These are phyloP conservation scores for Metopia argyrocephala DNA, from an alignment of 2,888 invertebrate species.

Conservation along the genomic window DNA sequence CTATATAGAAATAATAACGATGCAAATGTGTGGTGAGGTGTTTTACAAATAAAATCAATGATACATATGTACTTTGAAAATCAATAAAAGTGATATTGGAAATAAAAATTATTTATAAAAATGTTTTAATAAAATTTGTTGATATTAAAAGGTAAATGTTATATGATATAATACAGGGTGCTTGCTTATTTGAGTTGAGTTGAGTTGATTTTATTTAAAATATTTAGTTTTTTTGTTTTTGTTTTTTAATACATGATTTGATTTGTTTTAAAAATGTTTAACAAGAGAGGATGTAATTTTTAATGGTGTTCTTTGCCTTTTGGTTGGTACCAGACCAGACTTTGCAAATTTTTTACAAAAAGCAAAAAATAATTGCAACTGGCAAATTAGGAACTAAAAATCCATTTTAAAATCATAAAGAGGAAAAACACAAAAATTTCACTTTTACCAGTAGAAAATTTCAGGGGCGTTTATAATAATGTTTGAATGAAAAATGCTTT, in stretches of 20 bases:
- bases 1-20: slow-evolving; percentile 2
- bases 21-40: slow-evolving; percentile 48
- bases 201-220: not conserved
- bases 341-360: slow-evolving; percentile 43
- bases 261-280: not conserved
- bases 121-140: too few relatives aligned
- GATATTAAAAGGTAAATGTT: not conserved
- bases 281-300: not conserved
- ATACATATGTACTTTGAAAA: too few relatives aligned
- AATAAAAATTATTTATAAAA: too few relatives aligned
- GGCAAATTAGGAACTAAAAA: slow-evolving; percentile 14
- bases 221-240: slow-evolving; percentile 5
- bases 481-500: slow-evolving; percentile 52
- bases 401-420: slow-evolving; percentile 18
- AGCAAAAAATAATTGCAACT: slow-evolving; percentile 52
- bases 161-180: not conserved
- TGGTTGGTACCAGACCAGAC: slow-evolving; percentile 52
- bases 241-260: not conserved
- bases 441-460: not conserved
- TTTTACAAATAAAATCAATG: too few relatives aligned
- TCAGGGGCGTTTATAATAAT: slow-evolving; percentile 30
- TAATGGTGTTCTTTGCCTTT: not conserved
- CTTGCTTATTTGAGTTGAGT: not conserved
- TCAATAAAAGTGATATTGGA: too few relatives aligned
- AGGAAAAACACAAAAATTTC: not conserved